These are phyloP conservation scores for Amyelois transitella DNA, from an alignment of 1,140 invertebrate genomes.

Conservation along the genomic window DNA sequence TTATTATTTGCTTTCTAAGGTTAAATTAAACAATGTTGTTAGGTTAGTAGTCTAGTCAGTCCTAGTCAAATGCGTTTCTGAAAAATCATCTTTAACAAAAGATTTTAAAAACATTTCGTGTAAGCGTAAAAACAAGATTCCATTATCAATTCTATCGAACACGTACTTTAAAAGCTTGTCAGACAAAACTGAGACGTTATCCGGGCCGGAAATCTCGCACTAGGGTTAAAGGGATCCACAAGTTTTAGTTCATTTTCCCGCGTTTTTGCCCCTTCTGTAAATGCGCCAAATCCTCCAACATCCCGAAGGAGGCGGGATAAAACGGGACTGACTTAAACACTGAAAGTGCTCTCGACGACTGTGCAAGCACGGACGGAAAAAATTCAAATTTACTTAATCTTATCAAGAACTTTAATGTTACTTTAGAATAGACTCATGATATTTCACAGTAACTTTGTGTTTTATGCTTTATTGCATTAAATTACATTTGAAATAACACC, in stretches of 20 bases:
- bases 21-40: too few species aligned
- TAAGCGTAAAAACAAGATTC: neutral
- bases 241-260: slow-evolving; percentile 24
- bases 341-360: slow-evolving; percentile 36
- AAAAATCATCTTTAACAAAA: neutral
- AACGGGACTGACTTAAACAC: slow-evolving; percentile 49
- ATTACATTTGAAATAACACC: too few species aligned
- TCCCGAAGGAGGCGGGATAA: slow-evolving; percentile 39
- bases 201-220: slow-evolving; percentile 25
- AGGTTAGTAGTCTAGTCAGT: too few species aligned
- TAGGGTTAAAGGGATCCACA: slow-evolving; percentile 16
- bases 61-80: too few species aligned
- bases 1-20: neutral
- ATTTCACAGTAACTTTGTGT: neutral
- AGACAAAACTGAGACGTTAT: slow-evolving; percentile 19
- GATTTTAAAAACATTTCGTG: neutral
- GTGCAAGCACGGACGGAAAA: slow-evolving; percentile 32
- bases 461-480: neutral
- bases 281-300: slow-evolving; percentile 53
- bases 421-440: neutral
- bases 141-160: neutral
- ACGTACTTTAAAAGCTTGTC: neutral
- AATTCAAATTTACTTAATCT: slow-evolving; percentile 43
- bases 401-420: slow-evolving; percentile 16
- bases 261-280: slow-evolving; percentile 38